phyloP scores from a whole-genome alignment of 1,140 invertebrate genomes.

The Matsumurasca onukii region DNA sequence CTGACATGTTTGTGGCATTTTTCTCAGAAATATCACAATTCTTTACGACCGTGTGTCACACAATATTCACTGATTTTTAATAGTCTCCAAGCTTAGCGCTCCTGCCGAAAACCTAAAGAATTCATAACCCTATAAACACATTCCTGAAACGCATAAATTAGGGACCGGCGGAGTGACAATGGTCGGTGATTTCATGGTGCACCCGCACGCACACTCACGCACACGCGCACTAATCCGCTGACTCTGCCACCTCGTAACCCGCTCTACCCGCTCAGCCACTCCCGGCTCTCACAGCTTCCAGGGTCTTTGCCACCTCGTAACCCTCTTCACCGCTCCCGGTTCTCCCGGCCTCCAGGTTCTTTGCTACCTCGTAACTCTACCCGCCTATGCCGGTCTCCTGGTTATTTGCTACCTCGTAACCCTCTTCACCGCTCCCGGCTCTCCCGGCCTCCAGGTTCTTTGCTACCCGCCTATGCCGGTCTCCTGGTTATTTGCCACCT shows the following conservation, averaged over 20 bases:
- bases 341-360: background rate
- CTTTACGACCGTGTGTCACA: constrained; percentile 25
- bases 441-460: background rate
- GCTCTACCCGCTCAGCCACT: background rate
- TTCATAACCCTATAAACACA: constrained; percentile 30
- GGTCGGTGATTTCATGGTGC: constrained; percentile 23
- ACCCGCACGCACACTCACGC: constrained; percentile 19
- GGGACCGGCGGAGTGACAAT: constrained; percentile 15
- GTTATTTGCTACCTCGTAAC: background rate
- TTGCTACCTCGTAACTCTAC: background rate
- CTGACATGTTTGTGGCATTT: constrained; percentile 23
- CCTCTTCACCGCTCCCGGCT: background rate
- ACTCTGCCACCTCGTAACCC: constrained; percentile 18
- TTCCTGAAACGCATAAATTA: constrained; percentile 22
- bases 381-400: background rate
- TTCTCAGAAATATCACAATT: constrained; percentile 23
- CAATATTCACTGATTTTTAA: constrained; percentile 31
- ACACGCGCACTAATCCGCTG: constrained; percentile 18
- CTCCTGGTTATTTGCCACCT: background rate
- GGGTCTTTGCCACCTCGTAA: background rate
- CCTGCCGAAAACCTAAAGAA: constrained; percentile 23
- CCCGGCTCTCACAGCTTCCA: background rate
- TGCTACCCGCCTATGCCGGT: background rate
- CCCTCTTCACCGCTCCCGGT: background rate
- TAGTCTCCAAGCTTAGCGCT: constrained; percentile 13